A percentile compares a stretch with the other conserved stretches of the same genome.
These are phyloP conservation scores for Platanista minor DNA, from an alignment of 2,113 vertebrate species.

Conservation along the genomic window DNA sequence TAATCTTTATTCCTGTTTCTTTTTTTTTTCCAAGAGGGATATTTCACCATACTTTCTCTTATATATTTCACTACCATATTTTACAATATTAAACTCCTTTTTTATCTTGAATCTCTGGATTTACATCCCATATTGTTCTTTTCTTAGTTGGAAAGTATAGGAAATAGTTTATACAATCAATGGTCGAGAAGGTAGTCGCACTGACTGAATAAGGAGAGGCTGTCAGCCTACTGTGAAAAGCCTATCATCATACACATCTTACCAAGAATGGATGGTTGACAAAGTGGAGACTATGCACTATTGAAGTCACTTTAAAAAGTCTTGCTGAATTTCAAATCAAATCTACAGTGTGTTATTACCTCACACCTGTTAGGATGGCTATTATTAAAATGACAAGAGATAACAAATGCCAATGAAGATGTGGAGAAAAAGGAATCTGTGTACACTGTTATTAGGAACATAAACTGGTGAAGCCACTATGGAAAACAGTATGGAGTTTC, in stretches of 20 bases:
- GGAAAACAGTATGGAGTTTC: neutral
- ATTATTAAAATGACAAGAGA: neutral
- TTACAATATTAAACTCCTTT: neutral
- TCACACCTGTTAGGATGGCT: neutral
- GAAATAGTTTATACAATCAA: neutral
- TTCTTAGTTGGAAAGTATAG: neutral
- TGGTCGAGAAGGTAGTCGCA: constrained; percentile 26
- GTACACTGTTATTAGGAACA: neutral
- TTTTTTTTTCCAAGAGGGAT: neutral
- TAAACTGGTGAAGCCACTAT: neutral
- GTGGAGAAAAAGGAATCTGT: neutral
- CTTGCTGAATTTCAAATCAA: neutral
- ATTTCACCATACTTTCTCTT: constrained; percentile 1
- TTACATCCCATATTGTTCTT: neutral
- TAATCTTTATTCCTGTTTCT: neutral
- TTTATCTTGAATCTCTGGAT: neutral
- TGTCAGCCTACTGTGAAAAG: constrained; percentile 21
- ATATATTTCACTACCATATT: neutral
- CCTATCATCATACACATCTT: constrained; percentile 46
- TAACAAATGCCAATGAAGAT: neutral
- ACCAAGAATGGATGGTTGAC: constrained; percentile 61
- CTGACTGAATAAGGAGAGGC: constrained; percentile 47
- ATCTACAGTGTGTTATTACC: neutral
- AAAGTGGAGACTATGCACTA: constrained; percentile 44
- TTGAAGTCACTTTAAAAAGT: neutral